These are phyloP conservation scores for Macaria liturata DNA, from an alignment of 2,888 invertebrate species.

Conservation along the genomic window DNA sequence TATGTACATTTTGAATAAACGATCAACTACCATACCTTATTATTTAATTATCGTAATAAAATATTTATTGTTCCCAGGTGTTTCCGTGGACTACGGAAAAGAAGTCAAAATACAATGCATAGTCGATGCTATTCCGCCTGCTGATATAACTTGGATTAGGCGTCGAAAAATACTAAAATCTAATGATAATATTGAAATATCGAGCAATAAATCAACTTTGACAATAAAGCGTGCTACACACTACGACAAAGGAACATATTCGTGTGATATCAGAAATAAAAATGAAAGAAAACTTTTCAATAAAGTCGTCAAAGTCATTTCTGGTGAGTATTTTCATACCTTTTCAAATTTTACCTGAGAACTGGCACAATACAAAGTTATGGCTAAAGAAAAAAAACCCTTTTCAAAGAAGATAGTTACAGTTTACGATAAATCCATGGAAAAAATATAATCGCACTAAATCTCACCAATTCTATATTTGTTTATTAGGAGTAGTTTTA, in stretches of 20 bases:
- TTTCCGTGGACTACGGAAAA: conserved; percentile 10
- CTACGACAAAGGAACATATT: conserved; percentile 17
- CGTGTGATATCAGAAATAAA: conserved; percentile 18
- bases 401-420: no score
- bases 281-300: neutral
- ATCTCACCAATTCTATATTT: no score
- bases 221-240: conserved; percentile 10
- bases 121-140: conserved; percentile 27
- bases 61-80: no score
- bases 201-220: conserved; percentile 4
- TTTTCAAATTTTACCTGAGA: no score
- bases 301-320: neutral
- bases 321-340: neutral
- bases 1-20: no score
- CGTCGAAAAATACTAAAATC: neutral
- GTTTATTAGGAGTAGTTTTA: no score
- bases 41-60: no score
- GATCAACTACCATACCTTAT: no score
- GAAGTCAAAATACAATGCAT: conserved; percentile 16
- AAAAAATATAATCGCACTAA: no score
- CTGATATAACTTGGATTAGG: conserved; percentile 22
- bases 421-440: no score
- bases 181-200: conserved; percentile 7
- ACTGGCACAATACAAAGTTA: no score
- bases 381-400: no score